These are phyloP conservation scores for Macrostomum lignano DNA, from an alignment of 1,140 invertebrate species.

Conservation along the genomic window DNA sequence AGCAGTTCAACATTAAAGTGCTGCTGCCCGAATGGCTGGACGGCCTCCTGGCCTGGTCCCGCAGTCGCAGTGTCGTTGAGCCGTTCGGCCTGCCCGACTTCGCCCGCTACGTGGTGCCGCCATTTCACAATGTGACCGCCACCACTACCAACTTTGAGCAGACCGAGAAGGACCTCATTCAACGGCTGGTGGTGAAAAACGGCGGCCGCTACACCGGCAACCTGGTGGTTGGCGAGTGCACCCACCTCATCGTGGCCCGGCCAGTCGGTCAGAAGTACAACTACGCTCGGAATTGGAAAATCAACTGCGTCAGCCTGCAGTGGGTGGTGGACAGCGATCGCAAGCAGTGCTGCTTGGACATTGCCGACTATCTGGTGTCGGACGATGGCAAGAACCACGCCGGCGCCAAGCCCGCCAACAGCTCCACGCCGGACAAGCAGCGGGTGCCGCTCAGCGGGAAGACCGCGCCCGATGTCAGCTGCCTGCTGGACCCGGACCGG, in stretches of 20 bases:
- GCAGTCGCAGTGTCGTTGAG: no score
- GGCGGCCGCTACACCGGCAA: neutral
- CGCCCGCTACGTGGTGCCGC: neutral
- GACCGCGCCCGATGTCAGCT: no score
- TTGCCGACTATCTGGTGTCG: neutral
- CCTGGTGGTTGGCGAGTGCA: neutral
- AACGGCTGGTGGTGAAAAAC: neutral
- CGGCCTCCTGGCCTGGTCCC: neutral
- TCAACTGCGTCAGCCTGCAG: neutral
- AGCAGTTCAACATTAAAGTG: neutral
- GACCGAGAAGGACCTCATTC: neutral
- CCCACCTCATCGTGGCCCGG: neutral
- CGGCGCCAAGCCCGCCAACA: no score
- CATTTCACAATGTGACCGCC: neutral
- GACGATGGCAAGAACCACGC: no score
- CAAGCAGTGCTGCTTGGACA: neutral
- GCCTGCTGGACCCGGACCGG: no score
- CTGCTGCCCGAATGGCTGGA: neutral
- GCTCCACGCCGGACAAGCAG: neutral
- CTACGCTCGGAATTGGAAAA: slow-evolving; percentile 1
- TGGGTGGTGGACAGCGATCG: neutral
- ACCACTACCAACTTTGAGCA: neutral
- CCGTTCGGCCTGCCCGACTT: neutral
- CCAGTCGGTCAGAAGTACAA: neutral
- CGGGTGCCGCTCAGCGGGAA: neutral